Conservation (phyloP, 2,888 invertebrate species). For the Drosophila anceps region DNA sequence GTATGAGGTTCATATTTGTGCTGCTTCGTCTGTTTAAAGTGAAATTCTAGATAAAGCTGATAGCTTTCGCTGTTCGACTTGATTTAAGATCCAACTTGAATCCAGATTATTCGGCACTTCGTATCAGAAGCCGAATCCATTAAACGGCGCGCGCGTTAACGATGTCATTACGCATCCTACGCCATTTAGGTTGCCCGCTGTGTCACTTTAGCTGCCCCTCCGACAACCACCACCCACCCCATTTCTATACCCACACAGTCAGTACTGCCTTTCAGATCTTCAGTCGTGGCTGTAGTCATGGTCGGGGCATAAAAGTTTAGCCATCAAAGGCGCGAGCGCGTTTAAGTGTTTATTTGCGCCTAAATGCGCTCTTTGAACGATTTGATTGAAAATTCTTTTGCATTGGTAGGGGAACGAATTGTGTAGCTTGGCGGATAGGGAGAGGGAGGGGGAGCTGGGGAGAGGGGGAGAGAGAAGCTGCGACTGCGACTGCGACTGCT, state of each 20-base stretch:
- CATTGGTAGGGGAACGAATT: constrained; percentile 4
- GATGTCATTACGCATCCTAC: constrained; percentile 88
- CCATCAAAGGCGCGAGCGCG: constrained; percentile 81
- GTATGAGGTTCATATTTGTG: constrained; percentile 67
- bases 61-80: constrained; percentile 66
- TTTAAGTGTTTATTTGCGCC: constrained; percentile 83
- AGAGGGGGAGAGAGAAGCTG: too few species aligned
- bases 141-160: constrained; percentile 74
- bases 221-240: constrained; percentile 89
- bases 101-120: constrained; percentile 30
- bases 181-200: constrained; percentile 43
- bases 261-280: constrained; percentile 44
- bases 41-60: constrained; percentile 58
- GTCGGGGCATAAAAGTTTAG: constrained; percentile 68
- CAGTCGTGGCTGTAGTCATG: constrained; percentile 50
- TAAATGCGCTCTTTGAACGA: constrained; percentile 82
- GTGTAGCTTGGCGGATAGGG: background rate
- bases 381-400: constrained; percentile 79
- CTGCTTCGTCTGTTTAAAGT: constrained; percentile 52
- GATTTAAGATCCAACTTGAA: constrained; percentile 48
- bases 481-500: too few species aligned
- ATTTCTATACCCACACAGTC: constrained; percentile 6
- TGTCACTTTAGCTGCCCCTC: constrained; percentile 18
- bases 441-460: background rate
- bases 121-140: constrained; percentile 53